Evolutionary conservation across 1,140 invertebrate genomes (phyloP).

Genomic region (Drosophila ercepeae): DNA sequence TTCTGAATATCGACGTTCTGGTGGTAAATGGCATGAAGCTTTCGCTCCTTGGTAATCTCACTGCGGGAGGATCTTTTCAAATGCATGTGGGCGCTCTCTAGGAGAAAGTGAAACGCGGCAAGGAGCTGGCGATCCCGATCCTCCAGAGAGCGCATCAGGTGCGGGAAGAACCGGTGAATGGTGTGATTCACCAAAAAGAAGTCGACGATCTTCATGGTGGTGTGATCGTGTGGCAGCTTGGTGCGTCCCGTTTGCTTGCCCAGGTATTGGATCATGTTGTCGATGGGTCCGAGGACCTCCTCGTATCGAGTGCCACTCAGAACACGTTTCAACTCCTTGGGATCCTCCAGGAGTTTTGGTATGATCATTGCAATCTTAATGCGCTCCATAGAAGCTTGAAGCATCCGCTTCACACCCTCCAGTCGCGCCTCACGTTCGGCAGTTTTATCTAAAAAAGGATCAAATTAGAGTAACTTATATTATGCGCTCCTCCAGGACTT

Average conservation of each 20-base stretch:
- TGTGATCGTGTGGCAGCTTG: slow-evolving; percentile 31
- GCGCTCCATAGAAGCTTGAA: slow-evolving; percentile 24
- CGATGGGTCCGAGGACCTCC: slow-evolving; percentile 26
- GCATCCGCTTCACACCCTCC: slow-evolving; percentile 34
- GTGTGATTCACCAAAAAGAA: slow-evolving; percentile 47
- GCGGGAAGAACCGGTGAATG: slow-evolving; percentile 46
- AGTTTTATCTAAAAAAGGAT: slow-evolving; percentile 7
- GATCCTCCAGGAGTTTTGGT: slow-evolving; percentile 39
- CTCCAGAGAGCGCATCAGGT: slow-evolving; percentile 9
- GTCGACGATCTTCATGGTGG: slow-evolving; percentile 39
- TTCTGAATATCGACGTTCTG: slow-evolving; percentile 40
- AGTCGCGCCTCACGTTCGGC: slow-evolving; percentile 26
- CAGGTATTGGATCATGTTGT: slow-evolving; percentile 15
- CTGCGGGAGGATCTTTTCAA: slow-evolving; percentile 44
- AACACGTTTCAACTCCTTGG: neutral
- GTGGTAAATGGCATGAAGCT: slow-evolving; percentile 47
- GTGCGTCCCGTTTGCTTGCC: slow-evolving; percentile 21
- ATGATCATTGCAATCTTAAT: slow-evolving; percentile 59
- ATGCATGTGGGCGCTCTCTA: slow-evolving; percentile 42
- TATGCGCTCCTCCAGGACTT: neutral
- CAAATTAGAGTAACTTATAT: neutral
- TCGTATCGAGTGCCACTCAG: slow-evolving; percentile 31
- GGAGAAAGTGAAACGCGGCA: slow-evolving; percentile 45
- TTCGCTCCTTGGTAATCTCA: slow-evolving; percentile 58
- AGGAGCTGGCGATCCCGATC: slow-evolving; percentile 34